Evolutionary conservation across 2,113 vertebrate species (phyloP), one percentile per base, ranked within the genome.

Genomic region (Panurus biarmicus): DNA sequence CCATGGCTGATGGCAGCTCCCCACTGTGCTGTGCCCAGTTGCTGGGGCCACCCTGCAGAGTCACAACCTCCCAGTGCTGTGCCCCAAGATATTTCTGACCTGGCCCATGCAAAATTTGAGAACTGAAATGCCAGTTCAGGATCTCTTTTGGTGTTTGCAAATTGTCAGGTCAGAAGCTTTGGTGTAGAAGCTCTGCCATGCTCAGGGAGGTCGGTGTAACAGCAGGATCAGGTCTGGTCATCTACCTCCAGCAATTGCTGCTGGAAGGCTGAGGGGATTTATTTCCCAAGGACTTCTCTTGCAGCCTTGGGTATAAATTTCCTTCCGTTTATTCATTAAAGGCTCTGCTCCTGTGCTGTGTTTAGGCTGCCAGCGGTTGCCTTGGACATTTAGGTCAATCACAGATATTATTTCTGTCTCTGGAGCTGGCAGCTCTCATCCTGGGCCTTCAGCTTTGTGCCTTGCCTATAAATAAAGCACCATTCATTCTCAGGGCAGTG

Each of bases 341-440:
- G 53, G 40, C 85, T 95, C 73, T 0, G 0, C 36, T 96, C 75
- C 79, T 88, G 56, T 16, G 69, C 79, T 74, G 60, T 74, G 72
- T 86, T 83, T 60, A 60, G 69, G 71, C 82, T 80, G 78, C 44
- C 85, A 89, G 90, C 1, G 0, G 78, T 95, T 88, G 87, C 85
- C 94, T 93, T 77, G 93, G 76, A 94, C 93, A 90, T 95, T 95
- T 90, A 94, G 79, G 96, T 95, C 95, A 95, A 93, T 93, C 91
- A 84, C 87, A 95, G 91, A 88, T 88, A 95, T 90, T 95, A 95
- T 86, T 94, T 91, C 75, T 89, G 54, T 77, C 90, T 83, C 75
- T 92, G 84, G 64, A 73, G 60, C 87, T 67, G 67, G 74, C 74
- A 85, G 89, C 57, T 90, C 74, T 91, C 69, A 84, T 86, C 75